Evolutionary conservation across 1,140 invertebrate species (phyloP).

Genomic region (Schlechtendalia chinensis): DNA sequence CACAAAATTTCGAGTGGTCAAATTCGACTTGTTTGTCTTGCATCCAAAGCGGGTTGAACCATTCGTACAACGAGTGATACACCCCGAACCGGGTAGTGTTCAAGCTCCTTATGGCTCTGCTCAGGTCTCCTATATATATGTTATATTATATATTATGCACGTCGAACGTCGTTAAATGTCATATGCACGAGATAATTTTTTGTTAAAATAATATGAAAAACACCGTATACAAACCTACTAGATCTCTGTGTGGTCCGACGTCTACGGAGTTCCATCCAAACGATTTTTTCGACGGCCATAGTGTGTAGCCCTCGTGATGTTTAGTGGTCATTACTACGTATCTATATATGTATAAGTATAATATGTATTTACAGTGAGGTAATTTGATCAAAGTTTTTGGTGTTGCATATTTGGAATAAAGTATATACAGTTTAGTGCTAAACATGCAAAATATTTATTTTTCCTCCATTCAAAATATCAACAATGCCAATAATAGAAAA

Average conservation of each 20-base stretch:
- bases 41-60: constrained; percentile 85
- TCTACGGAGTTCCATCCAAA: constrained; percentile 90
- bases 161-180: neutral
- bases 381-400: too few species aligned
- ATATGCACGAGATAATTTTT: neutral
- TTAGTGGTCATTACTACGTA: constrained; percentile 90
- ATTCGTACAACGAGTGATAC: constrained; percentile 88
- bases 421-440: too few species aligned
- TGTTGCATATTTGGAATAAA: too few species aligned
- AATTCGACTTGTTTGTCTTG: constrained; percentile 70
- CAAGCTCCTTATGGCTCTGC: constrained; percentile 64
- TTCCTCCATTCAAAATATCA: too few species aligned
- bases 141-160: neutral
- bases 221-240: constrained; percentile 63
- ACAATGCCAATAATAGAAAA: too few species aligned
- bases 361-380: too few species aligned
- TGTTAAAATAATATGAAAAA: neutral
- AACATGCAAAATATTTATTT: too few species aligned
- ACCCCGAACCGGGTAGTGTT: constrained; percentile 71
- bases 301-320: constrained; percentile 88
- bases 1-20: constrained; percentile 67
- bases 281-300: constrained; percentile 83
- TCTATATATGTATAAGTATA: constrained; percentile 56
- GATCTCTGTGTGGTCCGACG: constrained; percentile 78
- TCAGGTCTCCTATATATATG: constrained; percentile 64